Percentiles rank a stretch among this genome's conserved stretches.
These are phyloP conservation scores for Steinernema hermaphroditum DNA, from an alignment of 2,888 invertebrate genomes.

Conservation along the genomic window DNA sequence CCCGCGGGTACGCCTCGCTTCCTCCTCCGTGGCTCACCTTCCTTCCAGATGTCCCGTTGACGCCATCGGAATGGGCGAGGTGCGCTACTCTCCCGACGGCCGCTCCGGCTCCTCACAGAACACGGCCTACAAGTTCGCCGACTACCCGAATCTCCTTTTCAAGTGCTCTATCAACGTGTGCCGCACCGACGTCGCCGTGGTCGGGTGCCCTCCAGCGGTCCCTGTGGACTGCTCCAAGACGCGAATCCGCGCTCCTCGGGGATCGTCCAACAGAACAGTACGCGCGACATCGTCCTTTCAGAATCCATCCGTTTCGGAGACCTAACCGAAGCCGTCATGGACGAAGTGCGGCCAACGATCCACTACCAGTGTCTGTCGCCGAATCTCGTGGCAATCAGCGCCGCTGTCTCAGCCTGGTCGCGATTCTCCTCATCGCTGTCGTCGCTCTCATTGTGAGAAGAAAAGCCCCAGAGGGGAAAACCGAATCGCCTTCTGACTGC, in stretches of 20 bases:
- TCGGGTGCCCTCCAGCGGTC: neutral
- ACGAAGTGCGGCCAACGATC: neutral
- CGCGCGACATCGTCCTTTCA: slow-evolving; percentile 1
- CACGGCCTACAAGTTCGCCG: slow-evolving; percentile 37
- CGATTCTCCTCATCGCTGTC: neutral
- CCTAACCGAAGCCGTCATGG: neutral
- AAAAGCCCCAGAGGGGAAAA: neutral
- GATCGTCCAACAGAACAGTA: neutral
- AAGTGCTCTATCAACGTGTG: slow-evolving; percentile 34
- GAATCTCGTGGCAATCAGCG: neutral
- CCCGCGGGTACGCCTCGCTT: neutral
- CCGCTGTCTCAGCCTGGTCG: neutral
- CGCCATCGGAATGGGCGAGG: slow-evolving; percentile 26
- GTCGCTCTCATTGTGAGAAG: neutral
- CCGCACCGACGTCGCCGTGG: slow-evolving; percentile 28
- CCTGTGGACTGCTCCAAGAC: slow-evolving; percentile 13
- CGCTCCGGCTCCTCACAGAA: slow-evolving; percentile 29
- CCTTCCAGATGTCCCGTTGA: slow-evolving; percentile 28
- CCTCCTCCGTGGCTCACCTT: too few species aligned
- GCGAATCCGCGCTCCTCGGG: neutral
- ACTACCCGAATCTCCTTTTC: slow-evolving; percentile 37
- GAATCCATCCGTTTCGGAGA: slow-evolving; percentile 15
- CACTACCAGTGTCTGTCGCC: neutral
- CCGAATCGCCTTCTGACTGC: neutral
- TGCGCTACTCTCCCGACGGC: slow-evolving; percentile 45